Evolutionary conservation across 1,140 invertebrate species (phyloP), one percentile per base, ranked within the genome.

Genomic region (Drosophila rhopaloa): DNA sequence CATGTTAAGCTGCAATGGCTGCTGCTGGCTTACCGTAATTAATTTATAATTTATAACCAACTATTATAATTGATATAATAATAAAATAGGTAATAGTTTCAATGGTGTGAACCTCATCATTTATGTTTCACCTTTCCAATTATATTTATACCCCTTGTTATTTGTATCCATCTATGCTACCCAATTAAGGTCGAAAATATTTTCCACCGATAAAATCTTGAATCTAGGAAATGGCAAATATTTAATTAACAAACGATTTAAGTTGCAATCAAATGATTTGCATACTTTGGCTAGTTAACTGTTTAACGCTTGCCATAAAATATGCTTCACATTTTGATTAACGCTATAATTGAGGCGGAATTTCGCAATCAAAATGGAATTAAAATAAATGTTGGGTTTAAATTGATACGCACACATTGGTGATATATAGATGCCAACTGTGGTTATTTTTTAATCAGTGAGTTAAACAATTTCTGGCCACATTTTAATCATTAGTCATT

Each of bases 401-500:
- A 79, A 68, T 76, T 57, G 67, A 68, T 50, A 59, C 48, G 32
- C 72, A 44, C n/a, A 37, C 57, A 38, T 9, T 5, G 5, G 32
- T 38, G 10, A 19, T 55, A 51, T 19, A 35, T 5, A 32, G n/a
- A 61, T 41, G 16, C 10, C 7, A n/a, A 11, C 9, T 47, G 13
- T 38, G n/a, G n/a, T 50, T 29, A 29, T 24, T 70, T 55, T 70
- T 76, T 41, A 47, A 43, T 40, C 59, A 65, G 53, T 16, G 67
- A 56, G 60, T 51, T 65, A 62, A 77, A 75, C 83, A 73, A 82
- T 86, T 79, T 76, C 78, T 59, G 83, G 70, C 46, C 71, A 88
- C 66, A 82, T 82, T 76, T 79, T 61, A 82, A 79, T 79, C 75
- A 86, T 86, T 79, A 88, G 82, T 86, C 82, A 86, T 86, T 88